Conservation (phyloP, 1,140 invertebrate genomes). For the Antheraea pernyi region DNA sequence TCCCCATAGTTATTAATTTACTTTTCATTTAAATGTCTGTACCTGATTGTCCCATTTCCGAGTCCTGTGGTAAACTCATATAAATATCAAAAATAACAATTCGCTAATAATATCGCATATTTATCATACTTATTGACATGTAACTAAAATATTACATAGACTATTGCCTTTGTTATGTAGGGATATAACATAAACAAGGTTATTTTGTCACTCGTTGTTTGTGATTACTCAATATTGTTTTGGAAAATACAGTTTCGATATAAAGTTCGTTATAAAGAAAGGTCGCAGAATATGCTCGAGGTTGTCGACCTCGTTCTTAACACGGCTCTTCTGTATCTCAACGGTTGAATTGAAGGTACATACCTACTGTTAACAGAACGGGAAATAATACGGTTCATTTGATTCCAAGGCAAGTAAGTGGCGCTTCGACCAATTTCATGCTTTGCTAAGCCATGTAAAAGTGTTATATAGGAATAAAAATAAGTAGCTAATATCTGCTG, state of each 20-base stretch:
- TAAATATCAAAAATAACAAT: too few species aligned
- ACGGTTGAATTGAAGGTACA: conserved; percentile 53
- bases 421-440: not conserved
- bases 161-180: too few species aligned
- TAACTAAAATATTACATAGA: too few species aligned
- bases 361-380: conserved; percentile 62
- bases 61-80: too few species aligned
- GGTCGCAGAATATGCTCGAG: conserved; percentile 50
- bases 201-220: not conserved
- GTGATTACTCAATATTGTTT: not conserved
- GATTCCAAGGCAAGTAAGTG: conserved; percentile 37
- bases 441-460: not conserved
- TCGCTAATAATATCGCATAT: too few species aligned
- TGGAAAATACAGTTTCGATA: not conserved
- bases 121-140: too few species aligned
- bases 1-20: too few species aligned
- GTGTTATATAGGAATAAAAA: too few species aligned
- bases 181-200: too few species aligned
- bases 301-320: conserved; percentile 62
- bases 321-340: conserved; percentile 45
- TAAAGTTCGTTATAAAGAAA: conserved; percentile 10
- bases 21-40: too few species aligned
- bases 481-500: too few species aligned
- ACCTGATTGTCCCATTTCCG: too few species aligned
- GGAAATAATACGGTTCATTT: conserved; percentile 75